phyloP scores from a whole-genome alignment of 1,140 invertebrate genomes.

The Drosophila suzukii region DNA sequence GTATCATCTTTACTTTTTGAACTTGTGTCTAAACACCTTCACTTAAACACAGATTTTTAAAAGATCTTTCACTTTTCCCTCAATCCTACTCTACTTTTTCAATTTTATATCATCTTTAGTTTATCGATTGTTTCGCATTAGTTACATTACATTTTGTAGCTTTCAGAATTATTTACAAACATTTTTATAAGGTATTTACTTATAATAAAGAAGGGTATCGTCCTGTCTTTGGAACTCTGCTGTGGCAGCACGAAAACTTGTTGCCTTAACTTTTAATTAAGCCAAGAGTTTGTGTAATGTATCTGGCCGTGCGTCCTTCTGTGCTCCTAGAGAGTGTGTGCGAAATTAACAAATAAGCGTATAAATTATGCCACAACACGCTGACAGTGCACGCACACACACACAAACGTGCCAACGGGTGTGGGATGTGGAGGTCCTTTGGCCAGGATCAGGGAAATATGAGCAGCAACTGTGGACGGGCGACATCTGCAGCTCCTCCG shows the following conservation, averaged over 20 bases:
- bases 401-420: constrained; percentile 13
- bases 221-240: not conserved
- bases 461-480: constrained; percentile 51
- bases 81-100: no score
- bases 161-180: no score
- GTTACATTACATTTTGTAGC: no score
- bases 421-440: constrained; percentile 11
- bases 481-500: constrained; percentile 45
- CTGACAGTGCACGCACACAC: constrained; percentile 38
- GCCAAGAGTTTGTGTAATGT: constrained; percentile 67
- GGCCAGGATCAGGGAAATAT: constrained; percentile 60
- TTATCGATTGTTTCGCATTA: no score
- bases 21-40: no score
- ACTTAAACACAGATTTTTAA: no score
- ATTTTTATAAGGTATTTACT: no score
- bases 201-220: constrained; percentile 35
- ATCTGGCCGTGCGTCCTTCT: constrained; percentile 22
- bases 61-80: no score
- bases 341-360: constrained; percentile 80
- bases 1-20: no score
- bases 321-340: constrained; percentile 43
- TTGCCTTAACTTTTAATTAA: constrained; percentile 76
- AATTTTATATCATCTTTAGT: no score
- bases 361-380: constrained; percentile 75
- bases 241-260: constrained; percentile 39